Percentiles rank a stretch among this genome's conserved stretches.
Evolutionary conservation across 1,140 invertebrate species (phyloP).

Genomic region (Aporrectodea caliginosa): DNA sequence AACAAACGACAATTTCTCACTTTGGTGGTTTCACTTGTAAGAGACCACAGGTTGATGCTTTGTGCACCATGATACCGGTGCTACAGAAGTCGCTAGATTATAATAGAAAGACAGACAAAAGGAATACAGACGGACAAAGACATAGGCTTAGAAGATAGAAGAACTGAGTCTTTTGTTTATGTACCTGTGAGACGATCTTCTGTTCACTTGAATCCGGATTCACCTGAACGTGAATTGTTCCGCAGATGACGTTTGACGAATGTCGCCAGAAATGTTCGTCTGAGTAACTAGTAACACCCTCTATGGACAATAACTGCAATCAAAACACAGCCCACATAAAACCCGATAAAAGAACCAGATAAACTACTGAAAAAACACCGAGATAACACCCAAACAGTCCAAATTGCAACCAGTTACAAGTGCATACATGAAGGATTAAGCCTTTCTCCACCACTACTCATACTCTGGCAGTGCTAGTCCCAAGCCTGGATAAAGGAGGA

Average conservation of each 20-base stretch:
- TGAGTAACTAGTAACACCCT: conserved; percentile 55
- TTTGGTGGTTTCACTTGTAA: too few species aligned
- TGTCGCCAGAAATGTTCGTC: conserved; percentile 58
- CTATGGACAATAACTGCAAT: conserved; percentile 53
- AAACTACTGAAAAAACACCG: not conserved
- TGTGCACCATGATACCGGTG: too few species aligned
- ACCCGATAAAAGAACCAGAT: not conserved
- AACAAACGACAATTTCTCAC: too few species aligned
- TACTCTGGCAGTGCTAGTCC: too few species aligned
- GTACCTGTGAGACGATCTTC: conserved; percentile 51
- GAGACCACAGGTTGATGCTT: too few species aligned
- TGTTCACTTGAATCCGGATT: conserved; percentile 55
- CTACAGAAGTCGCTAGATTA: too few species aligned
- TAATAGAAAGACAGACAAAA: too few species aligned
- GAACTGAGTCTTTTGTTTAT: too few species aligned
- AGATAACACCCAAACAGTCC: not conserved
- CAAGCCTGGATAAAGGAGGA: not conserved
- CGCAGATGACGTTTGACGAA: conserved; percentile 51
- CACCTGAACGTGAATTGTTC: conserved; percentile 56
- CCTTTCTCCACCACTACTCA: too few species aligned
- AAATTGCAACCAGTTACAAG: not conserved
- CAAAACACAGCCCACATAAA: conserved; percentile 30
- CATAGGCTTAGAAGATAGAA: too few species aligned
- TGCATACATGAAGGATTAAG: not conserved
- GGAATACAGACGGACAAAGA: too few species aligned